phyloP scores from a whole-genome alignment of 2,113 vertebrate genomes.

The Ardeotis arabs region DNA sequence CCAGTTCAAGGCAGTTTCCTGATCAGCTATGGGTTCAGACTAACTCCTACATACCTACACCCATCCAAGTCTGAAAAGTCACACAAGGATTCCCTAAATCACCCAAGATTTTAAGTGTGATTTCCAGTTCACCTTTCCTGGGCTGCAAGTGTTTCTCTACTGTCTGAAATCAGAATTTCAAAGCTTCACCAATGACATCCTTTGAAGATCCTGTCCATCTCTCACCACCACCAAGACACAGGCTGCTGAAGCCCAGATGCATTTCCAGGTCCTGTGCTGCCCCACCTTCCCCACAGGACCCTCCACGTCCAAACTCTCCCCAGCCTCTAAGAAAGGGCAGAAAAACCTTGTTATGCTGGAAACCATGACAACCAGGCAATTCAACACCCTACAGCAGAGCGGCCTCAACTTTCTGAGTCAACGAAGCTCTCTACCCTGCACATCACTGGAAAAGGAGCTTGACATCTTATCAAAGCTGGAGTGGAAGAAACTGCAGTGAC shows the following conservation, averaged over 20 bases:
- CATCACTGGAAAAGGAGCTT: background rate
- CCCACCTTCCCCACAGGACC: background rate
- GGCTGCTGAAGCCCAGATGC: background rate
- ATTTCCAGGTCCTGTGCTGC: background rate
- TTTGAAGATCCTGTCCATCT: background rate
- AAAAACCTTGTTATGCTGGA: background rate
- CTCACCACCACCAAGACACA: background rate
- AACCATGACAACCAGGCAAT: background rate
- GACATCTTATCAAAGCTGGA: background rate
- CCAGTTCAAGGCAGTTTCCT: slow-evolving; percentile 19
- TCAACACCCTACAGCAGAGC: background rate
- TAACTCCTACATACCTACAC: background rate
- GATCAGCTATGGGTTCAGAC: background rate
- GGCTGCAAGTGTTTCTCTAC: background rate
- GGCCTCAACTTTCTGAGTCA: background rate
- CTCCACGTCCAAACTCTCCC: background rate
- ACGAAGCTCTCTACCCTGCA: background rate
- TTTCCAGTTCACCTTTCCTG: background rate
- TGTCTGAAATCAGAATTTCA: background rate
- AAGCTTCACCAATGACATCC: background rate
- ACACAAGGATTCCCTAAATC: background rate
- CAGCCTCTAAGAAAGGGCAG: background rate
- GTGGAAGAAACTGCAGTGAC: background rate
- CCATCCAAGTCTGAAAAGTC: background rate
- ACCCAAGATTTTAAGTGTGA: background rate